Evolutionary conservation across 2,888 invertebrate species (phyloP).

Genomic region (Acleris literana): DNA sequence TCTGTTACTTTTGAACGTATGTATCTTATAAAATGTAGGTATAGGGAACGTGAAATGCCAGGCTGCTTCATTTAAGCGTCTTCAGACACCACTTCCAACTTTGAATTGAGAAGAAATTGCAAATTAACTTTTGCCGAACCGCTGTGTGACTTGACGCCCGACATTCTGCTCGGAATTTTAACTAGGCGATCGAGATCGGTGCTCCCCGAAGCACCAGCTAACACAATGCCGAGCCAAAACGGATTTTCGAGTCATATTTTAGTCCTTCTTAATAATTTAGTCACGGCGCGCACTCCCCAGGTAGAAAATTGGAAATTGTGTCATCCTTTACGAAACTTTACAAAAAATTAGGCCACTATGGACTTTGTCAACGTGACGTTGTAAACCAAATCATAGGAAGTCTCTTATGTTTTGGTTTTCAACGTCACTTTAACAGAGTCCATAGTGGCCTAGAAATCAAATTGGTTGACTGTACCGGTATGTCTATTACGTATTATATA

Average conservation of each 20-base stretch:
- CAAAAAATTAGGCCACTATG: constrained; percentile 46
- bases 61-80: constrained; percentile 29
- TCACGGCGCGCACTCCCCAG: constrained; percentile 74
- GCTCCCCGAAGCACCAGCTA: constrained; percentile 69
- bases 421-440: too few species aligned
- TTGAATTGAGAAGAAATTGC: constrained; percentile 63
- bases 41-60: background rate
- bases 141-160: constrained; percentile 67
- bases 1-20: too few species aligned
- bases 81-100: constrained; percentile 46
- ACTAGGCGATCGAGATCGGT: constrained; percentile 76
- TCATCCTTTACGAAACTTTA: constrained; percentile 64
- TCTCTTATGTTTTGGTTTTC: too few species aligned
- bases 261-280: constrained; percentile 75
- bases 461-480: too few species aligned
- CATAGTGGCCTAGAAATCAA: background rate
- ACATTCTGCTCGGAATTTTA: constrained; percentile 74
- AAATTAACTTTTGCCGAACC: constrained; percentile 72
- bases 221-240: constrained; percentile 72
- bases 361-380: too few species aligned
- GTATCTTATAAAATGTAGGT: background rate
- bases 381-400: too few species aligned
- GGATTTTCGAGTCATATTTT: constrained; percentile 77
- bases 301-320: constrained; percentile 82
- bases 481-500: too few species aligned